A percentile compares a stretch with the other conserved stretches of the same genome.
phyloP scores from a whole-genome alignment of 2,797 vertebrate genomes.

The Rhyacichthys aspro region DNA sequence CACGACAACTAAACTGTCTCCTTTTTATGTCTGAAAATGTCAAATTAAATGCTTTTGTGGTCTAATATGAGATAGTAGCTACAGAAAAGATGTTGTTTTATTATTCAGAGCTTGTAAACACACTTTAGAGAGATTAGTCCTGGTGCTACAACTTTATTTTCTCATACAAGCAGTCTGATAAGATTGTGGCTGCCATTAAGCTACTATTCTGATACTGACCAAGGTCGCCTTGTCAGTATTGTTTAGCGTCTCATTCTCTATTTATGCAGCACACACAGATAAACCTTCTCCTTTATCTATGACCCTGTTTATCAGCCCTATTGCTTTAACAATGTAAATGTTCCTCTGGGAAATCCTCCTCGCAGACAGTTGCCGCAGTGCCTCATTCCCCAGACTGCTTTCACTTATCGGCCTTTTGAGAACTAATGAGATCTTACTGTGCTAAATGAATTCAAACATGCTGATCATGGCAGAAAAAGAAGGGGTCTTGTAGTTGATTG shows the following conservation, averaged over 20 bases:
- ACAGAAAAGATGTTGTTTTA: not conserved
- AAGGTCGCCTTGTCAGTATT: constrained; percentile 34
- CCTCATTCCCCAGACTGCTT: constrained; percentile 35
- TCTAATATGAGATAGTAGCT: not conserved
- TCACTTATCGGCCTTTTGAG: constrained; percentile 34
- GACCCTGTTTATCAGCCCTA: constrained; percentile 65
- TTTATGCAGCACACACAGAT: constrained; percentile 53
- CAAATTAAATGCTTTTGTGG: not conserved
- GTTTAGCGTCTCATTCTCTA: constrained; percentile 38
- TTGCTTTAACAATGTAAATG: constrained; percentile 58
- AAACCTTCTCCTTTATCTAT: constrained; percentile 57
- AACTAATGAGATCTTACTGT: constrained; percentile 39
- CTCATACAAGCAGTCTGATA: constrained; percentile 9
- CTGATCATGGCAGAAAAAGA: constrained; percentile 28
- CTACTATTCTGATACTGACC: constrained; percentile 32
- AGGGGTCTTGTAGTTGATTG: constrained; percentile 9
- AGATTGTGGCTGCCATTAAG: constrained; percentile 27
- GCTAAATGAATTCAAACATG: constrained; percentile 33
- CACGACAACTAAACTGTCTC: not conserved
- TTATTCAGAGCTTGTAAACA: not conserved
- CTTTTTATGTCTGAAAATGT: not conserved
- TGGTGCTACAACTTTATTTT: constrained; percentile 1
- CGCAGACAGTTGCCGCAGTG: constrained; percentile 26
- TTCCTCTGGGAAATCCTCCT: constrained; percentile 62
- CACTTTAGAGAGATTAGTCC: constrained; percentile 1